Evolutionary conservation across 2,888 invertebrate species (phyloP).

Genomic region (Stenolophus ochropezus): DNA sequence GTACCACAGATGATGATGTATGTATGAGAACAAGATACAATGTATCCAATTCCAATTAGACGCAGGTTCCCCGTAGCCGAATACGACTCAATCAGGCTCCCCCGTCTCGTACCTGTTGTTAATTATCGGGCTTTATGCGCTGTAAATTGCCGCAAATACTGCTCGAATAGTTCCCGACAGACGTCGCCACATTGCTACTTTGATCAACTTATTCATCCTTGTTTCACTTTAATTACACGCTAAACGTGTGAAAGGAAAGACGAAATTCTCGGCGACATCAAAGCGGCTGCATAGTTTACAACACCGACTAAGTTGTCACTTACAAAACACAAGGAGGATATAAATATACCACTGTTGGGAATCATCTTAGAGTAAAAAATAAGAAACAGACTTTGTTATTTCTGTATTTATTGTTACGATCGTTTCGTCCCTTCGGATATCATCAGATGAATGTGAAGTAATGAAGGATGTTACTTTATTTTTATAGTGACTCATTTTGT

Average conservation of each 20-base stretch:
- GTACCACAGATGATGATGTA: too few relatives aligned
- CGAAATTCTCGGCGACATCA: neutral
- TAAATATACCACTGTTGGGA: neutral
- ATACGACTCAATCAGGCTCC: neutral
- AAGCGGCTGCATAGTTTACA: neutral
- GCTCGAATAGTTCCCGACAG: conserved; percentile 3
- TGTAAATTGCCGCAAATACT: conserved; percentile 10
- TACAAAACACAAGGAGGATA: neutral
- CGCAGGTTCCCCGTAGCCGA: neutral
- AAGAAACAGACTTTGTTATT: too few relatives aligned
- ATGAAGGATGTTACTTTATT: too few relatives aligned
- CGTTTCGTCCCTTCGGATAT: too few relatives aligned
- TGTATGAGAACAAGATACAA: neutral
- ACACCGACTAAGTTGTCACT: neutral
- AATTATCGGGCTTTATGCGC: conserved; percentile 7
- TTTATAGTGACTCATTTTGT: too few relatives aligned
- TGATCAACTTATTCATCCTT: conserved; percentile 8
- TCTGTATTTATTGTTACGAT: too few relatives aligned
- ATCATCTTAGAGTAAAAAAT: too few relatives aligned
- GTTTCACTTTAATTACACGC: conserved; percentile 28
- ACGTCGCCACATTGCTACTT: neutral
- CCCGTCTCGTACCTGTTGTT: conserved; percentile 5
- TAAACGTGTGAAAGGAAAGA: conserved; percentile 1
- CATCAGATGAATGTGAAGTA: too few relatives aligned
- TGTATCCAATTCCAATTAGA: neutral